A percentile compares a stretch with the other conserved stretches of the same genome.
Conservation (phyloP, 2,797 vertebrate species). For the Sylvilagus floridanus region DNA sequence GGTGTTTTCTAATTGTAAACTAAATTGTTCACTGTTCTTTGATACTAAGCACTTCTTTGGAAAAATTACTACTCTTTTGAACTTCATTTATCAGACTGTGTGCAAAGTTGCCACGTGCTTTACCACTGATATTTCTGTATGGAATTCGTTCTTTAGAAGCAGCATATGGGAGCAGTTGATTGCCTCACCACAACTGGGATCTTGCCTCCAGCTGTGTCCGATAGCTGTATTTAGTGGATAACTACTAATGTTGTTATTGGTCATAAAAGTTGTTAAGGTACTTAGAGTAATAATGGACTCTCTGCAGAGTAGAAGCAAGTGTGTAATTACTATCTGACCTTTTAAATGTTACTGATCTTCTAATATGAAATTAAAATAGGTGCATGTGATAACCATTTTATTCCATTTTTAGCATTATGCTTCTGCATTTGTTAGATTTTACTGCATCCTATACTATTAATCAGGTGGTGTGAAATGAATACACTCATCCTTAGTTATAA, state of each 20-base stretch:
- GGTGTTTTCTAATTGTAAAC: background rate
- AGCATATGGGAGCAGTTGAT: conserved; percentile 60
- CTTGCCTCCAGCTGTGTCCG: conserved; percentile 65
- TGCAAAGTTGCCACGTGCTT: background rate
- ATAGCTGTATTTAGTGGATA: conserved; percentile 46
- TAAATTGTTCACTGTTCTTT: background rate
- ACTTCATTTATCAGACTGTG: background rate
- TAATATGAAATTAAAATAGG: conserved; percentile 56
- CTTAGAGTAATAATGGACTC: conserved; percentile 66
- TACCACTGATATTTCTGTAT: background rate
- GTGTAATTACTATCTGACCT: conserved; percentile 61
- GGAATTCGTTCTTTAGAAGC: conserved; percentile 41
- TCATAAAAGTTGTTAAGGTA: conserved; percentile 72
- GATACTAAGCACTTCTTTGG: background rate
- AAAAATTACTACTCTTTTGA: background rate
- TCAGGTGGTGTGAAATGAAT: background rate
- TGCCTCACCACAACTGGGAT: conserved; percentile 62
- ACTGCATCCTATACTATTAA: background rate
- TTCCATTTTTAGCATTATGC: conserved; percentile 22
- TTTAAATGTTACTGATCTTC: conserved; percentile 41
- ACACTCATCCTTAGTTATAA: background rate
- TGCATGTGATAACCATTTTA: background rate
- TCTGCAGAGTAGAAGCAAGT: conserved; percentile 48
- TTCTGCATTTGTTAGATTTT: background rate
- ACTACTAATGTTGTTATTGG: conserved; percentile 56